Evolutionary conservation across 2,888 invertebrate genomes (phyloP).

Genomic region (Mantis religiosa): DNA sequence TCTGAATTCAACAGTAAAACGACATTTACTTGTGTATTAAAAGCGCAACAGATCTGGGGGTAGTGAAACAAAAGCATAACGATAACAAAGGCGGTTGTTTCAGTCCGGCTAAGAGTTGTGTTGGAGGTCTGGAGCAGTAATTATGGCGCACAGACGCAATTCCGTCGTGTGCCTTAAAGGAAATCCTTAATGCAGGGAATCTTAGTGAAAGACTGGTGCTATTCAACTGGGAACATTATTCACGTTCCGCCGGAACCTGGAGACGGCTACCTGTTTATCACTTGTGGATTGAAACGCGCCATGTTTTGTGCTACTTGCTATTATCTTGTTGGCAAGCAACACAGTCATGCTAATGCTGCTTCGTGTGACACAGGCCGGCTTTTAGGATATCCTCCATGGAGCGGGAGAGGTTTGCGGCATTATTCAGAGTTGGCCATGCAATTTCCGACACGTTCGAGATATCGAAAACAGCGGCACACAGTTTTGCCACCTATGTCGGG

Average conservation of each 20-base stretch:
- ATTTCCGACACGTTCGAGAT: slow-evolving; percentile 24
- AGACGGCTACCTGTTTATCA: neutral
- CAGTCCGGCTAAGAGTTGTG: neutral
- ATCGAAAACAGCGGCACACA: slow-evolving; percentile 10
- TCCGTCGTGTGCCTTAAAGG: neutral
- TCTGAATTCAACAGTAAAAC: no score
- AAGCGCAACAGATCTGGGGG: no score
- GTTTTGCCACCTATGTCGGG: neutral
- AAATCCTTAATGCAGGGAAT: neutral
- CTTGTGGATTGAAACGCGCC: neutral
- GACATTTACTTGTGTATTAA: no score
- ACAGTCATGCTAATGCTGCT: neutral
- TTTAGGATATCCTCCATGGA: neutral
- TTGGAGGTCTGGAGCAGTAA: neutral
- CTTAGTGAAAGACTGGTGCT: neutral
- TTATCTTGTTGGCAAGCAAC: neutral
- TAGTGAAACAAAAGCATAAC: no score
- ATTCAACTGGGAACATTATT: neutral
- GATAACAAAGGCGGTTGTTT: neutral
- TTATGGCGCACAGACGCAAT: neutral
- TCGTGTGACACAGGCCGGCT: neutral
- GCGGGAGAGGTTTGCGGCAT: slow-evolving; percentile 1
- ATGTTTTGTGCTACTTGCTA: neutral
- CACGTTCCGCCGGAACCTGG: neutral
- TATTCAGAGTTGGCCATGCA: slow-evolving; percentile 19